These are phyloP conservation scores for Hartigia nigra DNA, from an alignment of 2,888 invertebrate genomes.

Conservation along the genomic window DNA sequence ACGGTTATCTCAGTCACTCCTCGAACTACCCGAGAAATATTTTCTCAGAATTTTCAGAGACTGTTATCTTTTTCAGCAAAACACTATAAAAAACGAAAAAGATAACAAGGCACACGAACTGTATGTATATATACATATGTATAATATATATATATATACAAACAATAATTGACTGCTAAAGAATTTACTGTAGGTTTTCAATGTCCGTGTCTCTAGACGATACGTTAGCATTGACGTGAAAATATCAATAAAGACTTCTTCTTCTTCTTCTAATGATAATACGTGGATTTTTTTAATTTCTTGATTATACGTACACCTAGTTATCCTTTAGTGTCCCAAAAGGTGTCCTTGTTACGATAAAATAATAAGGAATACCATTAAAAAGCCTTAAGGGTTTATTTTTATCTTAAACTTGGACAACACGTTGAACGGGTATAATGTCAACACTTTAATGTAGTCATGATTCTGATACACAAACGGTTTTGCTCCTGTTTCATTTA, in stretches of 20 bases:
- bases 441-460: slow-evolving; percentile 64
- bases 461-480: slow-evolving; percentile 60
- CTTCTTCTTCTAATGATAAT: background rate
- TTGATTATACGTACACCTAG: background rate
- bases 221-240: background rate
- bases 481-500: slow-evolving; percentile 48
- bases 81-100: background rate
- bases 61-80: background rate
- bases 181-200: background rate
- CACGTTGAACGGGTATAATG: slow-evolving; percentile 59
- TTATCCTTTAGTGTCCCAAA: background rate
- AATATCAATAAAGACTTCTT: background rate
- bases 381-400: background rate
- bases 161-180: background rate
- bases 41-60: background rate
- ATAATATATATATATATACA: background rate
- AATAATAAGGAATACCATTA: background rate
- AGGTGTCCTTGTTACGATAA: background rate
- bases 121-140: background rate
- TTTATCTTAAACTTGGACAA: background rate
- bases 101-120: background rate
- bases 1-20: background rate
- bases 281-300: background rate
- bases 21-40: background rate
- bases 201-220: background rate